These are phyloP conservation scores for Antheraea yamamai DNA, from an alignment of 2,888 invertebrate species.

Conservation along the genomic window DNA sequence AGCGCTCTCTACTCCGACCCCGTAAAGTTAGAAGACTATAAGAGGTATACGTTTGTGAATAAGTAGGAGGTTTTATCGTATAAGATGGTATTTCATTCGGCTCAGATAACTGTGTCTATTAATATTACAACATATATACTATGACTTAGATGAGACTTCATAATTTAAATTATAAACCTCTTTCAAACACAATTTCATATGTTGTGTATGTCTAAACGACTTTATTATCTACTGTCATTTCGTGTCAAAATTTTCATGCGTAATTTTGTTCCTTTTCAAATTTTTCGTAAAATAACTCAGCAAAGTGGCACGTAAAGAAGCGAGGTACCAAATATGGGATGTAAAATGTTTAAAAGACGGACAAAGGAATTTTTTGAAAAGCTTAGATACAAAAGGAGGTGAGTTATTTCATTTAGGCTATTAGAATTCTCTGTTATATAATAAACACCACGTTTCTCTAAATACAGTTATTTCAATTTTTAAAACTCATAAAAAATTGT, in stretches of 20 bases:
- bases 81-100: background rate
- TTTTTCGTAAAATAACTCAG: constrained; percentile 39
- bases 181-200: background rate
- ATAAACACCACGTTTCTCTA: background rate
- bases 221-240: background rate
- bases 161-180: background rate
- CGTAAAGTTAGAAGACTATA: constrained; percentile 1
- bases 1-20: background rate
- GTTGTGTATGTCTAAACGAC: background rate
- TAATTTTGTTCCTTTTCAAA: constrained; percentile 24
- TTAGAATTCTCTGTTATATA: background rate
- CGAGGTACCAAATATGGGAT: constrained; percentile 71
- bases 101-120: background rate
- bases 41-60: background rate
- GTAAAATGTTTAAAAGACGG: constrained; percentile 68
- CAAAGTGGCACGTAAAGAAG: constrained; percentile 70
- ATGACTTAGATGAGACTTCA: background rate
- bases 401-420: constrained; percentile 29
- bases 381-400: constrained; percentile 69
- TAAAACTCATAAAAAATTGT: too few species aligned
- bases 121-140: background rate
- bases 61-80: background rate
- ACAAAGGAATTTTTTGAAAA: constrained; percentile 68
- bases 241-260: constrained; percentile 35
- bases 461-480: background rate